Base-by-base conservation (phyloP, 2,797 vertebrate species). In the Silurus lanzhouensis region DNA sequence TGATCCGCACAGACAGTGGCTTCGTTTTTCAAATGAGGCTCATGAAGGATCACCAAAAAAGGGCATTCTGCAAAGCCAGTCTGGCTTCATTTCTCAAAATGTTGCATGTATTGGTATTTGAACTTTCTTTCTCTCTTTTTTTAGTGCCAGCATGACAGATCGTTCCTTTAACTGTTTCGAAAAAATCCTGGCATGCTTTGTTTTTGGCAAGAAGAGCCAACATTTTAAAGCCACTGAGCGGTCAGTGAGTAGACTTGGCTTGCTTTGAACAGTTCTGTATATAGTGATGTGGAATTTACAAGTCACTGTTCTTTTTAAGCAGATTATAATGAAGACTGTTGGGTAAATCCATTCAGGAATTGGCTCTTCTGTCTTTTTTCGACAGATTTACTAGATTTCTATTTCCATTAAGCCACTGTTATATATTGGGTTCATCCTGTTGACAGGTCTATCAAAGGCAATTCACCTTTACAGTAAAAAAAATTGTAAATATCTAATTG, bases 1-100 rank as follows among this genome's bases (percentile, higher is more conserved):
- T 95, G 96, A 97, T 96, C 92, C 92, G 90, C 96, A 91, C 91
- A 95, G 96, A 97, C 96, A 96, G 93, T 95, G 95, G 93, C 95
- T 64, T 96, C 95, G 95, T 77, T 77, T 95, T 95, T 96, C 94
- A 92, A 94, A 93, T 48, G 95, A 94, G 96, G 95, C 94, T 93
- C 90, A 93, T 90, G 87, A 95, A 96, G 96, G 95, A 96, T 95
- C 95, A 96, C 96, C 95, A 95, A 95, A 96, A 96, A 96, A 95
- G 95, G 95, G 90, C 94, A 96, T 96, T 95, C 90, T 93, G 93
- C 91, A 90, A 52, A 94, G 93, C 93, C 93, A 88, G 83, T 95
- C 91, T 94, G 96, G 95, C 95, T 84, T 9, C 80, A 88, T 88
- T 94, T 95, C 95, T 94, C 93, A 83, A 93, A 94, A 92, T 92